Conservation (phyloP, 2,797 vertebrate species). For the Dendrocincla fuliginosa region DNA sequence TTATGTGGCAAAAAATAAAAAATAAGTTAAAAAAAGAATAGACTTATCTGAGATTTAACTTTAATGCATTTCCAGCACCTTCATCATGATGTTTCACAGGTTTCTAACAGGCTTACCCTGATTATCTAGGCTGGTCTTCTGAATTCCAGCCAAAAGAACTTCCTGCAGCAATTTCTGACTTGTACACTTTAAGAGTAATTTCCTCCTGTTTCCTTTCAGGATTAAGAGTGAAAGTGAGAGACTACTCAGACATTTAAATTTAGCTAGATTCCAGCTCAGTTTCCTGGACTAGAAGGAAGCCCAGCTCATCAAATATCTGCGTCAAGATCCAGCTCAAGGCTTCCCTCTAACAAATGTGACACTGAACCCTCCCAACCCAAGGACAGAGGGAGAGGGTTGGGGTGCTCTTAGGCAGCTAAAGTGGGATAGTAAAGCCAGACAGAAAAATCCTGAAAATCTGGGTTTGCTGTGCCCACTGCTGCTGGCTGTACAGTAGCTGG, state of each 20-base stretch:
- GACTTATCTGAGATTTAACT: slow-evolving; percentile 34
- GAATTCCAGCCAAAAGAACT: slow-evolving; percentile 13
- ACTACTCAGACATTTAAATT: not conserved
- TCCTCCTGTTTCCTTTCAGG: slow-evolving; percentile 22
- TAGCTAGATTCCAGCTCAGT: not conserved
- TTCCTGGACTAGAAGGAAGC: not conserved
- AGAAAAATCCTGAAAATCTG: not conserved
- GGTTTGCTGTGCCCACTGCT: not conserved
- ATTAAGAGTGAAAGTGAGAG: not conserved
- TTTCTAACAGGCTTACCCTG: not conserved
- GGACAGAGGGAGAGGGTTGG: not conserved
- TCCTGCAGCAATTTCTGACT: not conserved
- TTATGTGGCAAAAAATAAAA: slow-evolving; percentile 51
- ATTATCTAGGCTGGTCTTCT: not conserved
- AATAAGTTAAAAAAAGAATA: not conserved
- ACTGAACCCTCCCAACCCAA: not conserved
- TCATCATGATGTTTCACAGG: not conserved
- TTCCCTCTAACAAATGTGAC: not conserved
- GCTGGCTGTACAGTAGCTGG: not conserved
- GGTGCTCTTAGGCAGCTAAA: not conserved
- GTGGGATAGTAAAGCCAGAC: not conserved
- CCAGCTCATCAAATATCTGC: not conserved
- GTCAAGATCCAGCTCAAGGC: not conserved
- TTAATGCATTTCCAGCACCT: slow-evolving; percentile 28
- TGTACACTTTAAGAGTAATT: not conserved